Base-by-base conservation (phyloP, 1,140 invertebrate species). In the Anastrepha obliqua region DNA sequence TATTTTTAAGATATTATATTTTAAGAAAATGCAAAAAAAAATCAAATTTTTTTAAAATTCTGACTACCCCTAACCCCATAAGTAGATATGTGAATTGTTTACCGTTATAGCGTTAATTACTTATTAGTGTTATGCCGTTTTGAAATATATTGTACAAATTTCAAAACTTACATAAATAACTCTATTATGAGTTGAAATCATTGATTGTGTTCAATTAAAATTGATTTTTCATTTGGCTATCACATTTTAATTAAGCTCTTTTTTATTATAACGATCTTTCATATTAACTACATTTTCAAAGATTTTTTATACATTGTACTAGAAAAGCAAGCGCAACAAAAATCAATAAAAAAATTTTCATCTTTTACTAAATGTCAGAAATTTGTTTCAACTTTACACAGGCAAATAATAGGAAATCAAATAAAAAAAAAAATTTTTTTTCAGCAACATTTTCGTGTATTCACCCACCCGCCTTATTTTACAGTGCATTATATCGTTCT, bases 101-200 rank as follows among this genome's bases (percentile, higher is more conserved):
- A 17, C 44, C 44, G 51, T 55, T 55, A 17, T 81, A 55, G 64
- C 64, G 29, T 67, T 29, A 81, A 51, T 17, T 55, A 51, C 15
- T 20, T 55, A 81, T 81, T n/a, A 81, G 17, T 55, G 74, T n/a
- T 29, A 81, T 55, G 9, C 11, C 15, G 20, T 3, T 81, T 51
- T 4, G 51, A 81, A 9, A 81, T 81, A n/a, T 47, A n/a, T n/a
- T n/a, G n/a, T n/a, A 29, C 51, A 20, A 55, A 29, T 58, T 81
- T 17, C 20, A 17, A 67, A 6, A 67, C 64, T 62, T 74, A 42
- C n/a, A 70, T n/a, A 65, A 17, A 74, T 74, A 74, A 74, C 67
- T 74, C 67, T 74, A 74, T 74, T 74, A 13, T 74, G 67, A 74
- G 67, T 74, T 74, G 6, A 47, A 74, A 11, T 74, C 15, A 13